Evolutionary conservation across 2,797 vertebrate genomes (phyloP).

Genomic region (Phalloptychus januarius): DNA sequence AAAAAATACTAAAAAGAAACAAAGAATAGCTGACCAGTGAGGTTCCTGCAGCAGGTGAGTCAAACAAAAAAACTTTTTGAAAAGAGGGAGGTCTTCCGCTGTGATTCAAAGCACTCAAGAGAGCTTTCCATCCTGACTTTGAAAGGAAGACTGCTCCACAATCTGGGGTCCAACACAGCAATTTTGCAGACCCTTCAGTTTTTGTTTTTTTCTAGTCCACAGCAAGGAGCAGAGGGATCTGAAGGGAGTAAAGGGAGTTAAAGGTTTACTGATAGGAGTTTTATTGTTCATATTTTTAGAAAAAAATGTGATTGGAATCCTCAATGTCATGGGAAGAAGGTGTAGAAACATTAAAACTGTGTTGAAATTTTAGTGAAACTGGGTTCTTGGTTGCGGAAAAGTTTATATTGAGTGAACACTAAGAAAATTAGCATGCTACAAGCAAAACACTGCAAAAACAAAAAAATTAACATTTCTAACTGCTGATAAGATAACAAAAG

Average conservation of each 20-base stretch:
- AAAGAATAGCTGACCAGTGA: background rate
- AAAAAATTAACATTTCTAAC: background rate
- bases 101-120: conserved; percentile 10
- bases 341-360: background rate
- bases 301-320: background rate
- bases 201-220: background rate
- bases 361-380: background rate
- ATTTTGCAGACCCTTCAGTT: background rate
- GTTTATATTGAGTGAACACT: background rate
- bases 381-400: background rate
- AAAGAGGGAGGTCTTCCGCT: conserved; percentile 1
- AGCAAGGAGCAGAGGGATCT: background rate
- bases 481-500: background rate
- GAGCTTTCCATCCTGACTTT: conserved; percentile 7
- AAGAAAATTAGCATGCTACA: background rate
- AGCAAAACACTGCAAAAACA: background rate
- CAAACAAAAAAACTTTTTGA: background rate
- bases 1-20: background rate
- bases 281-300: background rate
- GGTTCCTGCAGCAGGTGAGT: background rate
- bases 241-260: background rate
- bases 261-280: background rate
- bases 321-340: background rate
- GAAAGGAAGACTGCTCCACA: background rate
- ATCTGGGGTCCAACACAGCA: background rate